Evolutionary conservation across 2,888 invertebrate genomes (phyloP).

Genomic region (Sepioteuthis lessoniana): DNA sequence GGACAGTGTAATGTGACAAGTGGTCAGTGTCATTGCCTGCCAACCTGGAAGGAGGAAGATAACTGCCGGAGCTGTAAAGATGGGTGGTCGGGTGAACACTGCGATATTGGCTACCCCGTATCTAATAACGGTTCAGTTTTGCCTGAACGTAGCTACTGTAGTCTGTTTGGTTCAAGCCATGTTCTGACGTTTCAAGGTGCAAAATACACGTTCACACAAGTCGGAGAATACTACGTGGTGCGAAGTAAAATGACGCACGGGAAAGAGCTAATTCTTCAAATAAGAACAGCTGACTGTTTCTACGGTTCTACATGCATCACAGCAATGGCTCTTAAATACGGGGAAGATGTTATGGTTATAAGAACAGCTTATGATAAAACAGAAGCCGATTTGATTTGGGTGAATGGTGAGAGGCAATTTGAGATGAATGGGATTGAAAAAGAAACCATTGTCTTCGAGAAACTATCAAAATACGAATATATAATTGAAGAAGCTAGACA

Average conservation of each 20-base stretch:
- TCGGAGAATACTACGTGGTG: slow-evolving; percentile 55
- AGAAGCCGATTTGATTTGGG: slow-evolving; percentile 52
- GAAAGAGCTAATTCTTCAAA: slow-evolving; percentile 51
- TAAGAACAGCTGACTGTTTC: slow-evolving; percentile 53
- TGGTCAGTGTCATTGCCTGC: slow-evolving; percentile 56
- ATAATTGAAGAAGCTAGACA: not conserved
- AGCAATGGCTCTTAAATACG: slow-evolving; percentile 52
- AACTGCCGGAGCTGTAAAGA: slow-evolving; percentile 54
- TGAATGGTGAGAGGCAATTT: slow-evolving; percentile 52
- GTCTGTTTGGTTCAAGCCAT: slow-evolving; percentile 55
- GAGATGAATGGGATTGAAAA: not conserved
- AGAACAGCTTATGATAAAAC: slow-evolving; percentile 52
- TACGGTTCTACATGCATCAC: slow-evolving; percentile 52
- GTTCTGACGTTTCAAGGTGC: slow-evolving; percentile 51
- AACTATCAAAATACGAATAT: not conserved
- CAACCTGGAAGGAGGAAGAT: slow-evolving; percentile 51
- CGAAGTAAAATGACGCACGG: slow-evolving; percentile 24
- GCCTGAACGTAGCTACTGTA: slow-evolving; percentile 4
- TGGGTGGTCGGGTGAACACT: slow-evolving; percentile 55
- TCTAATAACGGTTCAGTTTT: not conserved
- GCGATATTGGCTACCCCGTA: slow-evolving; percentile 50
- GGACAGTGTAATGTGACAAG: slow-evolving; percentile 54
- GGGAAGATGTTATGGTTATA: slow-evolving; percentile 53
- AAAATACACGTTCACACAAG: slow-evolving; percentile 52
- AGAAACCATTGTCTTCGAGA: not conserved